A percentile compares a stretch with the other conserved stretches of the same genome.
Conservation (phyloP, 2,797 vertebrate species). For the Spinibarbus caldwelli region DNA sequence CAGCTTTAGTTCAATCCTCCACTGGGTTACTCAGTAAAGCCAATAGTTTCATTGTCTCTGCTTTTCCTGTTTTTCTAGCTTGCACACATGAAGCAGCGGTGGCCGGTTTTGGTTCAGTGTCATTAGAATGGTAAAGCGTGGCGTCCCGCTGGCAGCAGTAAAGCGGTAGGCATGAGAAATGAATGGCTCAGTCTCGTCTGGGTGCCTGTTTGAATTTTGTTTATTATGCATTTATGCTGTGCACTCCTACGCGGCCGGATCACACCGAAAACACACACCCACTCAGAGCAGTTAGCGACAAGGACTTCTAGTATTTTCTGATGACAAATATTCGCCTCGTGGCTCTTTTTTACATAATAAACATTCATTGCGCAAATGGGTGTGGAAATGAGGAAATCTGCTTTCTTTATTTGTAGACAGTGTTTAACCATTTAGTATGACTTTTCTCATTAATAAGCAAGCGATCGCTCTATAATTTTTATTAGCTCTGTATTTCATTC, state of each 20-base stretch:
- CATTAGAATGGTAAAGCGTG: conserved; percentile 47
- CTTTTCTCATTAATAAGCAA: not conserved
- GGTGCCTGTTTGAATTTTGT: conserved; percentile 44
- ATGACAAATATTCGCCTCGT: conserved; percentile 40
- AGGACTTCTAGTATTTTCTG: conserved; percentile 45
- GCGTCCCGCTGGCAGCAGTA: conserved; percentile 35
- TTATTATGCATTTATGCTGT: conserved; percentile 54
- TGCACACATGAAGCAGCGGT: conserved; percentile 4
- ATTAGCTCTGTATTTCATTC: not conserved
- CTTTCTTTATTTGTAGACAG: conserved; percentile 16
- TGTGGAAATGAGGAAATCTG: not conserved
- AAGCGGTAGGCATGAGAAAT: conserved; percentile 51
- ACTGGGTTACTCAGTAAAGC: conserved; percentile 9
- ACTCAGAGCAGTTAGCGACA: conserved; percentile 39
- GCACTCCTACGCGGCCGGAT: conserved; percentile 28
- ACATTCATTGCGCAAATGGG: conserved; percentile 1
- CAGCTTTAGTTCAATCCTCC: conserved; percentile 17
- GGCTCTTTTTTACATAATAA: conserved; percentile 27
- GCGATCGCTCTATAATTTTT: not conserved
- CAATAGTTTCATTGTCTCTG: conserved; percentile 1
- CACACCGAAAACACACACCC: conserved; percentile 37
- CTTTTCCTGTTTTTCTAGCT: not conserved
- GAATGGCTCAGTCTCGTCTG: conserved; percentile 47
- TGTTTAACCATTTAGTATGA: not conserved
- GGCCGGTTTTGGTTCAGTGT: conserved; percentile 42